These are phyloP conservation scores for Spodoptera littoralis DNA, from an alignment of 2,888 invertebrate genomes.

Conservation along the genomic window DNA sequence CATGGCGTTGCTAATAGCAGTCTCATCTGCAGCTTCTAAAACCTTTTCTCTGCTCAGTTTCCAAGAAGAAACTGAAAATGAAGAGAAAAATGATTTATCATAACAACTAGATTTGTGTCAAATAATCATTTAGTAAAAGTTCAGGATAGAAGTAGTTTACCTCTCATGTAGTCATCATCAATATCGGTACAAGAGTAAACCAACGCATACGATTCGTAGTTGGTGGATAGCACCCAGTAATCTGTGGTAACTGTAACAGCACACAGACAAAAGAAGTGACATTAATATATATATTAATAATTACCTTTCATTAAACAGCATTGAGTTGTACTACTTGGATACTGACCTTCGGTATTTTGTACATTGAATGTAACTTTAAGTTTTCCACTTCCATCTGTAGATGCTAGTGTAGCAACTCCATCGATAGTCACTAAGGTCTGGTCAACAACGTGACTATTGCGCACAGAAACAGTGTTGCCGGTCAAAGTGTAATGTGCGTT, in stretches of 20 bases:
- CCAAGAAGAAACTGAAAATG: constrained; percentile 73
- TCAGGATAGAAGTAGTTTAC: constrained; percentile 30
- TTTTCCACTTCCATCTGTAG: constrained; percentile 88
- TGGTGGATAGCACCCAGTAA: constrained; percentile 91
- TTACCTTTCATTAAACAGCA: too few species aligned
- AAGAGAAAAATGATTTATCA: too few species aligned
- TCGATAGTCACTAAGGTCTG: constrained; percentile 58
- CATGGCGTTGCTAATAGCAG: constrained; percentile 60
- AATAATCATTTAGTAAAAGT: too few species aligned
- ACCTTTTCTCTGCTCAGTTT: constrained; percentile 72
- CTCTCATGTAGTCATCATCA: constrained; percentile 43
- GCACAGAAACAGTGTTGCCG: constrained; percentile 42
- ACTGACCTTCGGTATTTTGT: constrained; percentile 12
- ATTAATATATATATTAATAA: not conserved
- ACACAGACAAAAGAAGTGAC: too few species aligned
- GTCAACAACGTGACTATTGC: constrained; percentile 65
- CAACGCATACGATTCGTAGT: constrained; percentile 71
- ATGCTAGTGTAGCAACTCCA: constrained; percentile 59
- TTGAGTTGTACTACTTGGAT: not conserved
- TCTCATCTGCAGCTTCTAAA: constrained; percentile 48
- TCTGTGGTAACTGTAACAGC: constrained; percentile 60
- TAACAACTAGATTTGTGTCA: too few species aligned
- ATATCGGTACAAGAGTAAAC: constrained; percentile 54
- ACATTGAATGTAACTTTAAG: constrained; percentile 78
- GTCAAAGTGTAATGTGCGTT: constrained; percentile 64